These are phyloP conservation scores for Nestor notabilis DNA, from an alignment of 2,113 vertebrate genomes.

Conservation along the genomic window DNA sequence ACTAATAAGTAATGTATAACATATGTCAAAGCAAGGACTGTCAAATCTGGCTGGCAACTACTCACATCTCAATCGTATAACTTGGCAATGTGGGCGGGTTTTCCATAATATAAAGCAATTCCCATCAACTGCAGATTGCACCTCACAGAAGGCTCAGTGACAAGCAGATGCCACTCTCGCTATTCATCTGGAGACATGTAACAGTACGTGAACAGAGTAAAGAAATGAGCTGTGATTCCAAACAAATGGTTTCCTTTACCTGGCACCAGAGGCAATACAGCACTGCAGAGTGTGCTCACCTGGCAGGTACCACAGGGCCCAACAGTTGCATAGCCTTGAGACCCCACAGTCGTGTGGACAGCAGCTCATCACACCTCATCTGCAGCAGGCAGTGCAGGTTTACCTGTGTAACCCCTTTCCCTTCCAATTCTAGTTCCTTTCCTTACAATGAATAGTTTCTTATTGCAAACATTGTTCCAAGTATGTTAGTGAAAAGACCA, in stretches of 20 bases:
- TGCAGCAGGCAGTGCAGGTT: not conserved
- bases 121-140: constrained; percentile 28
- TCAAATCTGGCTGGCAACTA: constrained; percentile 38
- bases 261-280: not conserved
- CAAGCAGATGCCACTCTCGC: constrained; percentile 40
- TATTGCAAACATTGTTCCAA: not conserved
- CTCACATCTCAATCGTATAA: not conserved
- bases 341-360: not conserved
- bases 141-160: constrained; percentile 42
- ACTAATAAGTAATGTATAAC: not conserved
- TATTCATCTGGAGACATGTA: not conserved
- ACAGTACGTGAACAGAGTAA: not conserved
- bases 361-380: not conserved
- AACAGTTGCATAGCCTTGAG: not conserved
- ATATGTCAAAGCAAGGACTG: constrained; percentile 42
- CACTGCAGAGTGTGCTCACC: not conserved
- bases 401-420: not conserved
- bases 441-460: not conserved
- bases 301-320: not conserved
- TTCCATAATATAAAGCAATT: not conserved
- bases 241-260: not conserved
- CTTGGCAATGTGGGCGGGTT: not conserved
- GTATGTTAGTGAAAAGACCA: not conserved
- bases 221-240: not conserved
- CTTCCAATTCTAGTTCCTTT: not conserved